Percentiles rank a stretch among this genome's conserved stretches.
These are phyloP conservation scores for Pithys albifrons DNA, from an alignment of 2,113 vertebrate species.

Conservation along the genomic window DNA sequence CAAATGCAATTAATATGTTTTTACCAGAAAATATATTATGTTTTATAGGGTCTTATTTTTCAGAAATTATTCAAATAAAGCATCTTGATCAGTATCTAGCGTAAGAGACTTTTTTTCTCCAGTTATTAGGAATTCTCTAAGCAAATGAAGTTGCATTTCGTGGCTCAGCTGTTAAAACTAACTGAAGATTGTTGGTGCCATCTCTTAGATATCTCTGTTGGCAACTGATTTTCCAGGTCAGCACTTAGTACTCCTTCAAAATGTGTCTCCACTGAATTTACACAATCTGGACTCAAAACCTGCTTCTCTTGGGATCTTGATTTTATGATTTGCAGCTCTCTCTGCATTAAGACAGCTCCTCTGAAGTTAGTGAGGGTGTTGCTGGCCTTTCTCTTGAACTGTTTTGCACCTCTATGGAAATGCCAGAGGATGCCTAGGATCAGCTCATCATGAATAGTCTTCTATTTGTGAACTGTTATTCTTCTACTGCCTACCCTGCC, in stretches of 20 bases:
- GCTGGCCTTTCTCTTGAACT: not conserved
- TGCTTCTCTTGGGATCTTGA: not conserved
- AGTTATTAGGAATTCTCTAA: not conserved
- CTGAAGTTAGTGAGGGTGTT: not conserved
- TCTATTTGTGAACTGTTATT: not conserved
- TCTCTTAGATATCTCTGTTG: not conserved
- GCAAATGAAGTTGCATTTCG: not conserved
- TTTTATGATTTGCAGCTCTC: not conserved
- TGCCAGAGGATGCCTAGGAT: not conserved
- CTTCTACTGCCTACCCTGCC: not conserved
- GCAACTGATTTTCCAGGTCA: not conserved
- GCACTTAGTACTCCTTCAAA: not conserved
- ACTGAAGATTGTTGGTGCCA: not conserved
- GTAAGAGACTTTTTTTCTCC: not conserved
- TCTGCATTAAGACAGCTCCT: not conserved
- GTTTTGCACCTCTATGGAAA: not conserved
- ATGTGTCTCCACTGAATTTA: not conserved
- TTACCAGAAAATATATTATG: not conserved
- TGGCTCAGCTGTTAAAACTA: not conserved
- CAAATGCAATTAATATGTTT: slow-evolving; percentile 5
- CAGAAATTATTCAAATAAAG: not conserved
- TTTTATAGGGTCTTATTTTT: slow-evolving; percentile 15
- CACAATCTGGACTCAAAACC: not conserved
- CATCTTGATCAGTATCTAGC: not conserved
- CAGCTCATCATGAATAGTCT: not conserved